Evolutionary conservation across 1,140 invertebrate species (phyloP), one percentile per base, ranked within the genome.

Genomic region (Spodoptera frugiperda): DNA sequence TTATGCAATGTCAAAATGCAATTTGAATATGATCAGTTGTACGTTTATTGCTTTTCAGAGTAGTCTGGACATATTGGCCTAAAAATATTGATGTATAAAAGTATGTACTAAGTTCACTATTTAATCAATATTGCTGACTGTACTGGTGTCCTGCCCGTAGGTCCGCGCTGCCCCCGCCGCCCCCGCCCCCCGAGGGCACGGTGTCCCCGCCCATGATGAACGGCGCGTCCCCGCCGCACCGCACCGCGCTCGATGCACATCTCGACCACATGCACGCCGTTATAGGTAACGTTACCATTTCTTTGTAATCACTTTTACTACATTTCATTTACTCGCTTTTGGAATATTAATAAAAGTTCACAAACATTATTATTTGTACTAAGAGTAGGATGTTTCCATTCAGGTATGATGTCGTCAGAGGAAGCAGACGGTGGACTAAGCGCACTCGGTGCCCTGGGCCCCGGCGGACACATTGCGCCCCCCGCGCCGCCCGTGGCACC

Each of bases 91-190:
- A n/a, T n/a, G n/a, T n/a, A n/a, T n/a, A n/a, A n/a, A n/a, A n/a
- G n/a, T n/a, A n/a, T n/a, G n/a, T n/a, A n/a, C n/a, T n/a, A n/a
- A n/a, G n/a, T n/a, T n/a, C n/a, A 25, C 21, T 2, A 25, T 25
- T 25, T 25, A 3, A 33, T 33, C 48, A 49, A 14, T 59, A 9
- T 59, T 59, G 21, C 0, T 12, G 30, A 59, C 9, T 59, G 6
- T 12, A 33, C 5, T 33, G 39, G 33, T 63, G 39, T 63, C 2
- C 1, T 65, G 3, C 44, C 17, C 72, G 2, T 70, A 93, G 91
- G 33, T 91, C 88, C 19, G 96, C 96, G 49, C 94, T 98, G 83
- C 98, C 98, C 39, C 98, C 98, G n/a, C 98, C 98, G 2, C 98
- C 98, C 54, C 98, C 98, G 21, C 97, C 97, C 63, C 97, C 97